Conservation (phyloP, 2,797 vertebrate genomes). For the Potorous gilbertii region DNA sequence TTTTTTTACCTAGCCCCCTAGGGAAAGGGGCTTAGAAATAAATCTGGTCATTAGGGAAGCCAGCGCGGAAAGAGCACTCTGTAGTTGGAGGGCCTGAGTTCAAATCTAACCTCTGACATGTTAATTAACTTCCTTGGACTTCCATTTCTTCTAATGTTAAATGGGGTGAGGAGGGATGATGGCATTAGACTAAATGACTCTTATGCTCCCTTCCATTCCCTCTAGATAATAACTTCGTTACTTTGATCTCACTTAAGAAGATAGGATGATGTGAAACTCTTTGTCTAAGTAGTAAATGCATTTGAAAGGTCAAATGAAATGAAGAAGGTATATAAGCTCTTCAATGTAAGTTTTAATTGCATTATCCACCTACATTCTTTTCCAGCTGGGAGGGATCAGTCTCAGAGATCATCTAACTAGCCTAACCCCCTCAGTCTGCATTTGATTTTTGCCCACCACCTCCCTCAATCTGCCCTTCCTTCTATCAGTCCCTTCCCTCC, state of each 20-base stretch:
- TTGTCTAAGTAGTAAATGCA: neutral
- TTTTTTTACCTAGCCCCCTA: neutral
- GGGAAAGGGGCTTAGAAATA: neutral
- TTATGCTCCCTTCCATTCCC: neutral
- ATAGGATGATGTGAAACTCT: neutral
- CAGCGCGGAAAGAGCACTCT: neutral
- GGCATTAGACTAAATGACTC: neutral
- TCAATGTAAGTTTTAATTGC: neutral
- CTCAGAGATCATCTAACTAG: neutral
- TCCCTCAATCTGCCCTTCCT: too few relatives aligned
- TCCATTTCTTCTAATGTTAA: neutral
- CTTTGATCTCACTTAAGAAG: neutral
- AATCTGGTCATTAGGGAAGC: neutral
- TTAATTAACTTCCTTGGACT: neutral
- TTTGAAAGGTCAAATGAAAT: neutral
- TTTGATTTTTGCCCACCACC: neutral
- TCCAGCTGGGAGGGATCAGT: neutral
- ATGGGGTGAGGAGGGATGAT: neutral
- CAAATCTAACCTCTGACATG: neutral
- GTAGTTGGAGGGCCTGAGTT: neutral
- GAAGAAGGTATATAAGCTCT: conserved; percentile 3
- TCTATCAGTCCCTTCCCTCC: too few relatives aligned
- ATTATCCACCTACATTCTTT: neutral
- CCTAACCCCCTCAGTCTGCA: neutral
- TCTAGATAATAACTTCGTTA: neutral